Percentiles rank a stretch among this genome's conserved stretches.
phyloP scores from a whole-genome alignment of 2,888 invertebrate species.

The Coleophora flavipennella region DNA sequence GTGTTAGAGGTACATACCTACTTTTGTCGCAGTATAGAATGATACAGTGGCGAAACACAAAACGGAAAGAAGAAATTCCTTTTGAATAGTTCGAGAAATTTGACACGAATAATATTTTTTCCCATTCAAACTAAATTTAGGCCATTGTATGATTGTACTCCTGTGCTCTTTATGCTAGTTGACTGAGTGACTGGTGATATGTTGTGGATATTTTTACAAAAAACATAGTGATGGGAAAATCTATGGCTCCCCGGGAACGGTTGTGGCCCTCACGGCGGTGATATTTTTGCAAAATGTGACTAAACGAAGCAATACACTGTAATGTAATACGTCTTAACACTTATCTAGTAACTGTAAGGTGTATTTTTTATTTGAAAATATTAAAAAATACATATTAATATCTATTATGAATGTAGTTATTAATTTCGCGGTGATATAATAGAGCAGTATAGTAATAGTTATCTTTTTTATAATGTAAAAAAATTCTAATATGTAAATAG shows the following conservation, averaged over 20 bases:
- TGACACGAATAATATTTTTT: too few relatives aligned
- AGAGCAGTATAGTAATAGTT: slow-evolving; percentile 65
- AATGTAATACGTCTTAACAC: slow-evolving; percentile 75
- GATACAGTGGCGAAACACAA: too few relatives aligned
- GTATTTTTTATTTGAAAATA: slow-evolving; percentile 60
- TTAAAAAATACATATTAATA: slow-evolving; percentile 43
- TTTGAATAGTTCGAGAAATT: too few relatives aligned
- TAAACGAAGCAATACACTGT: slow-evolving; percentile 84
- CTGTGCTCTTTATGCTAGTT: slow-evolving; percentile 47
- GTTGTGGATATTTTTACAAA: slow-evolving; percentile 46
- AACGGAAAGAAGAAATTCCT: too few relatives aligned
- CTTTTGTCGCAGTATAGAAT: slow-evolving; percentile 19
- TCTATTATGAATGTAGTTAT: slow-evolving; percentile 69
- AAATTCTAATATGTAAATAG: slow-evolving; percentile 73
- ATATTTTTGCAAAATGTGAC: slow-evolving; percentile 81
- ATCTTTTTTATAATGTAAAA: slow-evolving; percentile 70
- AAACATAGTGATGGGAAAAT: slow-evolving; percentile 8
- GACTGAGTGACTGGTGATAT: slow-evolving; percentile 60
- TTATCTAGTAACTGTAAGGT: slow-evolving; percentile 64
- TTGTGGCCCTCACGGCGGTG: slow-evolving; percentile 55
- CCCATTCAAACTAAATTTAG: too few relatives aligned
- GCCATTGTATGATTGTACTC: too few relatives aligned
- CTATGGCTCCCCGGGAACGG: slow-evolving; percentile 24
- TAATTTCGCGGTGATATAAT: slow-evolving; percentile 70
- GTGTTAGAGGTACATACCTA: slow-evolving; percentile 60